Conservation (phyloP, 92 coral and sea anemone species). For the Umimayanthus kanabou region DNA sequence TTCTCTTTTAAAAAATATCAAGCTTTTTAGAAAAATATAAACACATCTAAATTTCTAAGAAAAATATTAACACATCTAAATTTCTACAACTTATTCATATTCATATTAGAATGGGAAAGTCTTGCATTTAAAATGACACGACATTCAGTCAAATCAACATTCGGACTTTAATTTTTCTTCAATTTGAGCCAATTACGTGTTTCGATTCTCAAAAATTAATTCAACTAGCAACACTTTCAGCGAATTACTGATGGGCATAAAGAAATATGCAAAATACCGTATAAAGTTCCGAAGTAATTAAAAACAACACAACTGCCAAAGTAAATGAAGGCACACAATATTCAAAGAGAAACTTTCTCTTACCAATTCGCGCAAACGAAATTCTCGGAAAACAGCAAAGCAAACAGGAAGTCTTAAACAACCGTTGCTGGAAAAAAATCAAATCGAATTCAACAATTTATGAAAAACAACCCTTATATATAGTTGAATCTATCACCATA, state of each 20-base stretch:
- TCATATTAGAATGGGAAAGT: neutral
- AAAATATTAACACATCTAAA: too few species aligned
- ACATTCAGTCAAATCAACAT: neutral
- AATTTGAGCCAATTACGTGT: neutral
- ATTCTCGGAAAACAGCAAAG: neutral
- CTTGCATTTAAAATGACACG: neutral
- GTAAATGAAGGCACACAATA: slow-evolving; percentile 1
- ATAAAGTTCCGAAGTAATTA: neutral
- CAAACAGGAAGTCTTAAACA: neutral
- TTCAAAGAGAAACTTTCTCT: neutral
- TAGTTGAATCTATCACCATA: slow-evolving; percentile 18
- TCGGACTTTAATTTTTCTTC: neutral
- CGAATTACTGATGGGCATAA: neutral
- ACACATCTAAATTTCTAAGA: too few species aligned
- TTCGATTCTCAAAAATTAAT: neutral
- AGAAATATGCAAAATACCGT: neutral
- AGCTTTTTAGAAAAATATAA: neutral
- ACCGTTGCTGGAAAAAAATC: neutral
- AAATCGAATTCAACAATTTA: slow-evolving; percentile 16
- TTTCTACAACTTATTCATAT: neutral
- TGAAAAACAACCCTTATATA: slow-evolving; percentile 14
- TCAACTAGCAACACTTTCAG: neutral
- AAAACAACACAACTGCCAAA: neutral
- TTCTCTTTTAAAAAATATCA: neutral
- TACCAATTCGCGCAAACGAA: slow-evolving; percentile 1